Base-by-base conservation (phyloP, 2,888 invertebrate species). In the Allophyes oxyacanthae region DNA sequence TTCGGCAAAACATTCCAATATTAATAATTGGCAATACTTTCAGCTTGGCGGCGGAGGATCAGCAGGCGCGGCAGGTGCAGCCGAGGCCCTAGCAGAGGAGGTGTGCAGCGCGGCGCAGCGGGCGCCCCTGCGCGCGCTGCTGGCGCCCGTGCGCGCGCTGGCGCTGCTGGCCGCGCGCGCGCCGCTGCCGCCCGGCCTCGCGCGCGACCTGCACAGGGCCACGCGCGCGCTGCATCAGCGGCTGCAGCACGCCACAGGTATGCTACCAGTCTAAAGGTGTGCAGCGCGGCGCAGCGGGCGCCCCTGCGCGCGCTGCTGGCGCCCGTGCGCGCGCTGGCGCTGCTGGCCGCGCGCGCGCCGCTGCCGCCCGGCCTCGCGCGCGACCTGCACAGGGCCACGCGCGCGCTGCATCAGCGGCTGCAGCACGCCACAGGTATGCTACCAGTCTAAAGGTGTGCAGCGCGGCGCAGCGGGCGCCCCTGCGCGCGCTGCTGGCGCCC, bases 61-160 rank as follows among this genome's bases (percentile, higher is more conserved):
- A 30, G 46, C 49, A 40, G 53, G 59, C 10, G 33, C 40, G 4
- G 15, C 49, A 6, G 41, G 62, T 15, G 80, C 54, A 68, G 83
- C 78, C 75, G 61, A 71, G 81, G 85, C 84, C 48, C 69, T 91
- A 9, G 84, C 85, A 2, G 91, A 87, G 60, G 89, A 90, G 73
- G 56, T 87, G 66, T 64, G 79, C 55, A 49, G 73, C 44, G 54
- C 71, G 52, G 79, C 60, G 46, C 59, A 63, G 58, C 77, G 80
- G 20, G 77, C 80, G 20, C 69, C 84, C 32, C 68, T 82, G 10
- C 66, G 67, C 11, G 50, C 83, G 48, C 75, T 87, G 63, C 75
- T 89, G 62, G 90, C 88, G 42, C 79, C 83, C 34, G 82, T 75
- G 71, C 87, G 89, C 6, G 88, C 89, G 70, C 82, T 91, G 26